phyloP scores from a whole-genome alignment of 2,888 invertebrate genomes.

The Dascillus cervinus region DNA sequence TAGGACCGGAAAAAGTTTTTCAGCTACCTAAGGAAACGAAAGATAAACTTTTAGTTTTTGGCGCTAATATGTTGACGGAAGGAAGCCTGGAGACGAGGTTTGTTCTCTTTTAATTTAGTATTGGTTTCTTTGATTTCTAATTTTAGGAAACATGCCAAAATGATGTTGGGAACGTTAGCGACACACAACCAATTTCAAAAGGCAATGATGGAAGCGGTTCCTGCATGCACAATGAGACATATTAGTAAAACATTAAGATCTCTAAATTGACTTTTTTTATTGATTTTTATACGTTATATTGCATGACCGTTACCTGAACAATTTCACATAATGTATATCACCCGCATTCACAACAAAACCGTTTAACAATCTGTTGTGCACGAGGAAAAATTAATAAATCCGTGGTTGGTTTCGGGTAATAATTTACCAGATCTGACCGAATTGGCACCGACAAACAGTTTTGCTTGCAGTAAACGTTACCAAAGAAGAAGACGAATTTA shows the following conservation, averaged over 20 bases:
- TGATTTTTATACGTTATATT: constrained; percentile 1
- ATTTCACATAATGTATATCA: no score
- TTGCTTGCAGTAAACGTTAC: no score
- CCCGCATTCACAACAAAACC: no score
- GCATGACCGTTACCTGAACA: no score
- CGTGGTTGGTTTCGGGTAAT: no score
- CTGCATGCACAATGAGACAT: constrained; percentile 68
- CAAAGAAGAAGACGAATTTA: no score
- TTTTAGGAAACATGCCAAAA: constrained; percentile 63
- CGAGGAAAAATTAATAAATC: no score
- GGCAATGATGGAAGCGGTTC: constrained; percentile 71
- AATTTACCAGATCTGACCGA: no score
- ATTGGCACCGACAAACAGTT: no score
- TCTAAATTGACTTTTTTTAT: constrained; percentile 35
- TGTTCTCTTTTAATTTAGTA: no score
- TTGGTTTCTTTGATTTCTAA: no score
- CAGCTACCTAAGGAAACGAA: constrained; percentile 68
- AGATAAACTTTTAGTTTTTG: constrained; percentile 70
- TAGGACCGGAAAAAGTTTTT: constrained; percentile 67
- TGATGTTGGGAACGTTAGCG: constrained; percentile 65
- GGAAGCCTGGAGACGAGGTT: constrained; percentile 82
- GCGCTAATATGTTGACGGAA: constrained; percentile 78
- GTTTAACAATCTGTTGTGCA: no score
- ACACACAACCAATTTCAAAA: constrained; percentile 69
- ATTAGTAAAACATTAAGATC: constrained; percentile 73